A percentile compares a stretch with the other conserved stretches of the same genome.
These are phyloP conservation scores for Dendrophyllia cribrosa DNA, from an alignment of 64 coral and sea anemone species.

Conservation along the genomic window DNA sequence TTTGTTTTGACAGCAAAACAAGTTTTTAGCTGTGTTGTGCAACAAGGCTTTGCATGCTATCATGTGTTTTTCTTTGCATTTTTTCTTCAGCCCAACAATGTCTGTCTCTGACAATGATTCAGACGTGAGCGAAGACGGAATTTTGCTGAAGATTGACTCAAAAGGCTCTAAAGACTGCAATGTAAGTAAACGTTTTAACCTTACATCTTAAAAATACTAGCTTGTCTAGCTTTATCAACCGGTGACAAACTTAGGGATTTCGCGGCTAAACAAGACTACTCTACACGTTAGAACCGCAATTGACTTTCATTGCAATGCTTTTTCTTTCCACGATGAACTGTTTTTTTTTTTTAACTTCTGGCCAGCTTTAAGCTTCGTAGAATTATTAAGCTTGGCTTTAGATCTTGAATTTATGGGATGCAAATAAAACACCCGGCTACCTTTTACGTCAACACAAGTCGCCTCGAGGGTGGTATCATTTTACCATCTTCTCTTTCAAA, in stretches of 20 bases:
- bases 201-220: too few relatives aligned
- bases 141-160: conserved; percentile 59
- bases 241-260: too few relatives aligned
- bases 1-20: neutral
- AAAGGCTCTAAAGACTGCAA: conserved; percentile 41
- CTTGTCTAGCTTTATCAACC: too few relatives aligned
- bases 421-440: too few relatives aligned
- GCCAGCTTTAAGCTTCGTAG: neutral
- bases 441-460: too few relatives aligned
- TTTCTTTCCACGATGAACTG: too few relatives aligned
- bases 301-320: too few relatives aligned
- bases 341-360: too few relatives aligned
- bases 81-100: conserved; percentile 13
- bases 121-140: conserved; percentile 76
- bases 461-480: too few relatives aligned
- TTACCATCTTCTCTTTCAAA: too few relatives aligned
- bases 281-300: too few relatives aligned
- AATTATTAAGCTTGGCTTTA: neutral
- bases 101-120: conserved; percentile 70
- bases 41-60: neutral
- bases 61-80: neutral
- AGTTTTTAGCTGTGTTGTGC: neutral
- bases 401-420: too few relatives aligned
- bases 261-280: neutral
- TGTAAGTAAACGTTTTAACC: conserved; percentile 9